These are phyloP conservation scores for Lucifuga dentata DNA, from an alignment of 2,113 vertebrate genomes.

Conservation along the genomic window DNA sequence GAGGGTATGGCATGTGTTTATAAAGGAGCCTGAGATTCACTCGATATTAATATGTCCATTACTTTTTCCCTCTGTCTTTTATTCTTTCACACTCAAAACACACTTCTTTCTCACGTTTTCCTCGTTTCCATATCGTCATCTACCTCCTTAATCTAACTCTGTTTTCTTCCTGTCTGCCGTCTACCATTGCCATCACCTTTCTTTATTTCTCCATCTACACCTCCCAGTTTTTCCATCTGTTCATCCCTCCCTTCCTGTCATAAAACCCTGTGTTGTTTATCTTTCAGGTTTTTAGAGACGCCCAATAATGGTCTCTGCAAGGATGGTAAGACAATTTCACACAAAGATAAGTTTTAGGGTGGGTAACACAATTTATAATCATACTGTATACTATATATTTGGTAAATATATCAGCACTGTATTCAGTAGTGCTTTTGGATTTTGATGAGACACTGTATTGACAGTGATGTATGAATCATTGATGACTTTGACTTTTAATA, in stretches of 20 bases:
- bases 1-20: no score
- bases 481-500: no score
- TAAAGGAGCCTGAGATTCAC: constrained; percentile 6
- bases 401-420: no score
- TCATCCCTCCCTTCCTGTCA: background rate
- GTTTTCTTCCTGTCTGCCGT: background rate
- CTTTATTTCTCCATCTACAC: background rate
- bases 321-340: constrained; percentile 57
- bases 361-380: background rate
- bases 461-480: no score
- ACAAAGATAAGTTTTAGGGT: background rate
- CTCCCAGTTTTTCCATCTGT: background rate
- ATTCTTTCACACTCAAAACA: no score
- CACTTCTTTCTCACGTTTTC: background rate
- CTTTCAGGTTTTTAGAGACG: constrained; percentile 78
- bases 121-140: background rate
- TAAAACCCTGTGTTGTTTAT: constrained; percentile 42
- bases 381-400: no score
- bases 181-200: constrained; percentile 7
- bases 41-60: constrained; percentile 26
- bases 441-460: no score
- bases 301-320: constrained; percentile 56
- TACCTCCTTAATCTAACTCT: background rate
- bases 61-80: no score
- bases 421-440: no score